Base-by-base conservation (phyloP, 2,888 invertebrate genomes). In the Pristionchus japonicus region DNA sequence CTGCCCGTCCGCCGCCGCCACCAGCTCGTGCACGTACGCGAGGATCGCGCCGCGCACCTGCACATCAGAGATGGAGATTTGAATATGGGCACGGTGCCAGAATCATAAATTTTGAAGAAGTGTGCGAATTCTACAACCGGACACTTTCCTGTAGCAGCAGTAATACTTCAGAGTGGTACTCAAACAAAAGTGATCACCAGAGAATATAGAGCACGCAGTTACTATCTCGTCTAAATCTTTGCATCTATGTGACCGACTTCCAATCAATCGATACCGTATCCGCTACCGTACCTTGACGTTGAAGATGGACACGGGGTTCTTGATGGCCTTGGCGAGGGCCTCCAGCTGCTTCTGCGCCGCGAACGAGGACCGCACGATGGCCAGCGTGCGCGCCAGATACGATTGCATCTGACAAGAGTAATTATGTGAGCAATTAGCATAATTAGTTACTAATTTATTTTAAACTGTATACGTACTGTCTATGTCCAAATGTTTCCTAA, bases 261-360 rank as follows among this genome's bases (percentile, higher is more conserved):
- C 80, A 4, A 77, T 37, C 11, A 4, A 3, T 11, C 31, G 52
- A 15, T 97, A 97, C 88, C 98, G 95, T 0, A 97, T 97, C 95
- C 97, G 97, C 95, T 97, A 96, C 34, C 74, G 13, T 15, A 91
- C 91, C 82, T 89, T 90, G 20, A 87, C 34, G 47, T 88, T 89
- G 82, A 89, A 91, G 27, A 89, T 90, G 34, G 90, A 89, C 17
- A 88, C 88, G 47, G 91, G 91, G 77, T 91, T 91, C 67, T 83
- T 83, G 31, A 91, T 85, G 87, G 89, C 89, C 43, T 86, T 82
- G 61, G 88, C 86, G 23, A 91, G 57, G 23, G 88, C 88, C 15
- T 37, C 23, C 61, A 91, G 90, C 80, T 90, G 91, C 23, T 52
- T 40, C 34, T 89, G 87, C 61, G 88, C 67, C 40, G 89, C 88